Evolutionary conservation across 2,113 vertebrate genomes (phyloP), one percentile per base, ranked within the genome.

Genomic region (Pluvialis apricaria): DNA sequence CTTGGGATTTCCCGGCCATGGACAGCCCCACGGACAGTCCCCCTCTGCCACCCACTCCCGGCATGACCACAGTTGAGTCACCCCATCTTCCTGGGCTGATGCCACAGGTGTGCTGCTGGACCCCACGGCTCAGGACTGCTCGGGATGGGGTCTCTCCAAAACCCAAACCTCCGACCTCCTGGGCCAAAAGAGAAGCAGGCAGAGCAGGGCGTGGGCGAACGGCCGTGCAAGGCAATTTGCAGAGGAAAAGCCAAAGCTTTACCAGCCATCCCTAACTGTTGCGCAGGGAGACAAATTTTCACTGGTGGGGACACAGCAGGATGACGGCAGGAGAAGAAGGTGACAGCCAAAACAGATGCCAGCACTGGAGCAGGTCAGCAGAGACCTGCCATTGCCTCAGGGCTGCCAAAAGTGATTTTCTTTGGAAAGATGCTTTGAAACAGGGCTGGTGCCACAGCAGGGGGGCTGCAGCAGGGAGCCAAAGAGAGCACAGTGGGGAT

Each of bases 71-170:
- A 19, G 26, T 10, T 26, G 40, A 18, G 69, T 19, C 61, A 10
- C 29, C 36, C 52, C 25, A 0, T n/a, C 55, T 19, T 19, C 7
- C 6, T 1, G 0, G 28, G 64, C 7, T 24, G 45, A 1, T 5
- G 49, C 32, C 9, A 31, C 0, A 38, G 15, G 6, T 15, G 20
- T 2, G 0, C 57, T 40, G n/a, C 82, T 22, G 70, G 26, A 19
- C 22, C 22, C 19, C 19, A 4, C 25, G 2, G 1, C 57, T 6
- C 11, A 1, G 42, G 14, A 29, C 42, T 1, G 0, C 64, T 25
- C 1, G 0, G 28, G 6, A 66, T 19, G 44, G 20, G n/a, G 13
- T 10, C 13, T 47, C 34, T 44, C 72, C 54, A 28, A 77, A 44
- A 0, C 29, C 34, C 76, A 4, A 5, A 71, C 13, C 44, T 82